Evolutionary conservation across 2,888 invertebrate genomes (phyloP).

Genomic region (Drosophila kambysellisi): DNA sequence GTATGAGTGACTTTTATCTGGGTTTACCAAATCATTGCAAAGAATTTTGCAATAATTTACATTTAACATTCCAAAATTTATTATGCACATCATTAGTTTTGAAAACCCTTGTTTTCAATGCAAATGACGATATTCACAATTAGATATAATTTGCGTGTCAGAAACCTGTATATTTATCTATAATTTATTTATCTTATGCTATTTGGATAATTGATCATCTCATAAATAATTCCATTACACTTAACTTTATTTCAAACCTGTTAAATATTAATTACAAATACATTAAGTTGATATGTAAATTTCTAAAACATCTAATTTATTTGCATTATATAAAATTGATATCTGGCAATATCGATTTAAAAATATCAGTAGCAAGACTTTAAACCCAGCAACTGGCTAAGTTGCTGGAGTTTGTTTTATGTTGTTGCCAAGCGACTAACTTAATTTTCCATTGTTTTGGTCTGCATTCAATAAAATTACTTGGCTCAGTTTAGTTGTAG

Average conservation of each 20-base stretch:
- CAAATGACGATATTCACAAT: background rate
- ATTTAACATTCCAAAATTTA: no score
- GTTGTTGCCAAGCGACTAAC: conserved; percentile 21
- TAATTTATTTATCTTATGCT: background rate
- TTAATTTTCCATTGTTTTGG: conserved; percentile 25
- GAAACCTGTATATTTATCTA: background rate
- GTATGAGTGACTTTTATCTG: background rate
- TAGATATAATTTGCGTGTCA: background rate
- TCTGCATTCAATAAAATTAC: conserved; percentile 29
- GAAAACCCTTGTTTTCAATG: background rate
- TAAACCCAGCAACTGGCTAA: background rate
- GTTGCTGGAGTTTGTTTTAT: conserved; percentile 1
- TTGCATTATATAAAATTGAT: background rate
- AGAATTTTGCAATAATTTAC: background rate
- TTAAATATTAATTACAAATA: background rate
- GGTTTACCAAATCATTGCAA: background rate
- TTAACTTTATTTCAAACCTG: background rate
- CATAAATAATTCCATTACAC: background rate
- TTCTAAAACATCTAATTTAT: background rate
- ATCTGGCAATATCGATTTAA: background rate
- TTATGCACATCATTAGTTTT: no score
- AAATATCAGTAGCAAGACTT: background rate
- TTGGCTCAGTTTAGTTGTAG: conserved; percentile 19
- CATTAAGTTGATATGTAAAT: background rate
- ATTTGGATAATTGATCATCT: background rate